These are phyloP conservation scores for Montipora capricornis DNA, from an alignment of 64 coral and sea anemone genomes.

Conservation along the genomic window DNA sequence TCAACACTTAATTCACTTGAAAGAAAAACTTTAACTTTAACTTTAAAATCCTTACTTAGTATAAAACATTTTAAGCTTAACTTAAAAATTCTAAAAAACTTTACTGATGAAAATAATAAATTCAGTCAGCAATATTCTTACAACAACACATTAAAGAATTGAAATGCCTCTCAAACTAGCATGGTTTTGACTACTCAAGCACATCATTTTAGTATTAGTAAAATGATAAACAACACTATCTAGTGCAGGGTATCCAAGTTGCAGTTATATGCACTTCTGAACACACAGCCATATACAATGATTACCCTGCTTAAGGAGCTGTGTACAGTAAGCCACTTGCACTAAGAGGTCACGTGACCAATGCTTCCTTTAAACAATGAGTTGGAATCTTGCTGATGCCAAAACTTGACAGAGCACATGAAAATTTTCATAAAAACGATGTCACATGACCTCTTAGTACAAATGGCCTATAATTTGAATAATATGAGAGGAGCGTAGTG, in stretches of 20 bases:
- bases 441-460: background rate
- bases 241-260: constrained; percentile 8
- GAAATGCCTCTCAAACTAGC: constrained; percentile 2
- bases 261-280: background rate
- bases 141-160: constrained; percentile 9
- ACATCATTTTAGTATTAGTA: background rate
- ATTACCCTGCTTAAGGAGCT: constrained; percentile 11
- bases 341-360: too few relatives aligned
- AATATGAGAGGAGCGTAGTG: background rate
- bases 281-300: background rate
- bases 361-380: too few relatives aligned
- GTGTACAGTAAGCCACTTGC: background rate
- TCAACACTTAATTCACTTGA: background rate
- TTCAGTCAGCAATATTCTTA: background rate
- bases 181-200: constrained; percentile 8
- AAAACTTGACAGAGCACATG: too few relatives aligned
- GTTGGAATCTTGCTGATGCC: background rate
- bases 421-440: background rate
- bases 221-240: constrained; percentile 10
- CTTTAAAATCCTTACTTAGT: too few relatives aligned
- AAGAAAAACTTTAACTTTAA: background rate
- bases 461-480: constrained; percentile 9
- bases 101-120: too few relatives aligned
- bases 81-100: too few relatives aligned
- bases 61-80: too few relatives aligned